Evolutionary conservation across 2,113 vertebrate species (phyloP), one percentile per base, ranked within the genome.

Genomic region (Cathartes aura): DNA sequence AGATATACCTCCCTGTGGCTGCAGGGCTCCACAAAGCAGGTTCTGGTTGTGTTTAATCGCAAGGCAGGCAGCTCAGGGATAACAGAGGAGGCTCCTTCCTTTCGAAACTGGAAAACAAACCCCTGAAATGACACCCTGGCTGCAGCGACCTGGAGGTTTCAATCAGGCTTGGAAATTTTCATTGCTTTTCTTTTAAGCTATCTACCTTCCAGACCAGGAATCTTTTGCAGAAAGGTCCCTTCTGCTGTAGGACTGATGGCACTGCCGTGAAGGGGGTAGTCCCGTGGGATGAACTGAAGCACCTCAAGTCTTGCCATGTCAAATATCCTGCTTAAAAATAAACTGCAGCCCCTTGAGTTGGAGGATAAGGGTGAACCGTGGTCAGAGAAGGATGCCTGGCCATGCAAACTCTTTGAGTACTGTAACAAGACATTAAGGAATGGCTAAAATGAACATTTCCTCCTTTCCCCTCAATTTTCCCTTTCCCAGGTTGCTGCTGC

Each of bases 231-330:
- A 40, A 72, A 22, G 9, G 22, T n/a, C 58, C 24, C 29, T 58
- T 32, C 29, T 30, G 32, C 23, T 32, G 15, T 4, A 64, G 50
- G 22, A 29, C 1, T 1, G 16, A 18, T 3, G 9, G 50, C 50
- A 71, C 63, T 5, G 4, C 27, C 8, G 5, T 0, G 6, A 24
- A 38, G 9, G 24, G 6, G 29, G 15, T 8, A 12, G 29, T 15
- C 32, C 63, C 32, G 3, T 1, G 17, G 60, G 58, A 42, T 62
- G 26, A 19, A 18, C 14, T 9, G 17, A 67, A 70, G 22, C 23
- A 45, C 59, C 52, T 66, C 9, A 22, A 64, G 20, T 10, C 47
- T 62, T 30, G 20, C 20, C 30, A 5, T 1, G 4, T 38, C 60
- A 53, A 66, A 60, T 8, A 60, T 5, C 9, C 59, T 16, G 6